Evolutionary conservation across 2,888 invertebrate species (phyloP).

Genomic region (Drosophila formosana): DNA sequence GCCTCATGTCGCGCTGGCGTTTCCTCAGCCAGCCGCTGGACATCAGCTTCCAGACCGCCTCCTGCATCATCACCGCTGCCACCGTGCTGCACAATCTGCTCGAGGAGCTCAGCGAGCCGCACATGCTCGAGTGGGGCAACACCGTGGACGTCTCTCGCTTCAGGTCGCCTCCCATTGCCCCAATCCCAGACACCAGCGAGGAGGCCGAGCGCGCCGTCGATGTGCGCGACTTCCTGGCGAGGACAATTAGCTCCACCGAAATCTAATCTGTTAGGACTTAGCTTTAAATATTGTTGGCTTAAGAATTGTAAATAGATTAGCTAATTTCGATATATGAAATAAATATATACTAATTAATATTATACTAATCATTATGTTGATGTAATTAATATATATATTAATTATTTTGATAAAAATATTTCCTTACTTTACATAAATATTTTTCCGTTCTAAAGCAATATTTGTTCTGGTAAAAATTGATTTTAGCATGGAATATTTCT

Average conservation of each 20-base stretch:
- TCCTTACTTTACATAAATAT: no score
- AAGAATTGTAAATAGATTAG: not conserved
- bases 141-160: conserved; percentile 65
- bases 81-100: conserved; percentile 82
- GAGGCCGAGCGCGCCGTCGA: conserved; percentile 45
- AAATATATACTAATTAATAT: no score
- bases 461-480: no score
- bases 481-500: no score
- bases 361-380: no score
- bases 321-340: no score
- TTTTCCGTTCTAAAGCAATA: no score
- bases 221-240: conserved; percentile 74
- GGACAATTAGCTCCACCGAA: conserved; percentile 78
- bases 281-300: no score
- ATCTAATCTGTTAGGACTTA: conserved; percentile 39
- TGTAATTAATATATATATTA: no score
- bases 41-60: conserved; percentile 81
- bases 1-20: conserved; percentile 83
- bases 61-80: conserved; percentile 81
- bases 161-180: conserved; percentile 16
- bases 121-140: conserved; percentile 79
- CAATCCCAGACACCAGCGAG: not conserved
- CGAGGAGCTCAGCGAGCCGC: conserved; percentile 79
- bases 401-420: no score
- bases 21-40: conserved; percentile 80